Evolutionary conservation across 2,113 vertebrate genomes (phyloP).

Genomic region (Salvelinus namaycush): DNA sequence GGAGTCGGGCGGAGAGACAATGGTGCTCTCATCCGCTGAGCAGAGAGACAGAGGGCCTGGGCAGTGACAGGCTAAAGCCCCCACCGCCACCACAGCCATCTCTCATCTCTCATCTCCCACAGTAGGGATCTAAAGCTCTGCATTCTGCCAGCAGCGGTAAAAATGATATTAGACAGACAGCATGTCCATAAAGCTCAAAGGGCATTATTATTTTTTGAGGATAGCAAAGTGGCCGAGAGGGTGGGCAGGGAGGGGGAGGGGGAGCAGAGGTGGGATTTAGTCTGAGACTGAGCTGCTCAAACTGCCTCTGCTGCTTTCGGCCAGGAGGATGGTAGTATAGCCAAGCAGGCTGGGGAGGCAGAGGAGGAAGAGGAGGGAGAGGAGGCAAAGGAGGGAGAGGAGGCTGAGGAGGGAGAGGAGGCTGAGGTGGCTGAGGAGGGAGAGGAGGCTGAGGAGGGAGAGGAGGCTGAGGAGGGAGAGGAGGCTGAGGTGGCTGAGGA

Average conservation of each 20-base stretch:
- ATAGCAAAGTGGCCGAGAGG: constrained; percentile 41
- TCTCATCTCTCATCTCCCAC: background rate
- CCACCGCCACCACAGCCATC: too few relatives aligned
- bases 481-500: background rate
- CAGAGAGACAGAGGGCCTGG: background rate
- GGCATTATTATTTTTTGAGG: constrained; percentile 25
- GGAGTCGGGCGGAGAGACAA: constrained; percentile 15
- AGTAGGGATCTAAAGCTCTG: background rate
- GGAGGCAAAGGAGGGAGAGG: too few relatives aligned
- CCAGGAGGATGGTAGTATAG: background rate
- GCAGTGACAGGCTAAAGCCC: too few relatives aligned
- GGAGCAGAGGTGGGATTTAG: constrained; percentile 4
- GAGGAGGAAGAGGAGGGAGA: too few relatives aligned
- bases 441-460: too few relatives aligned
- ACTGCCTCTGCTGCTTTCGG: background rate
- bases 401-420: too few relatives aligned
- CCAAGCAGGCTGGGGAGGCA: background rate
- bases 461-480: too few relatives aligned
- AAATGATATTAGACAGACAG: background rate
- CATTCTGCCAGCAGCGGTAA: background rate
- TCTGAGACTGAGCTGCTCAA: background rate
- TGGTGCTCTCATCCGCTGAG: background rate
- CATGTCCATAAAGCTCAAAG: constrained; percentile 19
- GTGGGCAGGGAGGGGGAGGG: background rate
- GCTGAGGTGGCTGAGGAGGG: too few relatives aligned